Conservation (phyloP, 1,140 invertebrate genomes). For the Chymomyza costata region DNA sequence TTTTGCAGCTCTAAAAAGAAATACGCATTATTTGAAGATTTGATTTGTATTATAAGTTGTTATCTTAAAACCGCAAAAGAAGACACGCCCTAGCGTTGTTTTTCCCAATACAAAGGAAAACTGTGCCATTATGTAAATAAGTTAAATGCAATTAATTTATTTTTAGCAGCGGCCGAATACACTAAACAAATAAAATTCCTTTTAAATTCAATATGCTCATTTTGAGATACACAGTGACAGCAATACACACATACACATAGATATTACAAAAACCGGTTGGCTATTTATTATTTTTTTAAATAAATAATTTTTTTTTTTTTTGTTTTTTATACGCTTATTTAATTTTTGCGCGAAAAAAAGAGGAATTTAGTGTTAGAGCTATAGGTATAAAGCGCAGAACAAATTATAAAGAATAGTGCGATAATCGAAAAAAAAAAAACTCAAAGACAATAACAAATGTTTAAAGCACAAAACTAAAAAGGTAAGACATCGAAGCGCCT, state of each 20-base stretch:
- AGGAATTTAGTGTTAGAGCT: not conserved
- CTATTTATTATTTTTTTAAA: slow-evolving; percentile 30
- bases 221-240: slow-evolving; percentile 16
- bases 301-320: slow-evolving; percentile 29
- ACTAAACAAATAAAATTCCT: slow-evolving; percentile 4
- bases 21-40: too few relatives aligned
- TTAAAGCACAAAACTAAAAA: slow-evolving; percentile 17
- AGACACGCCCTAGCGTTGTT: not conserved
- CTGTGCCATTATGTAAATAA: slow-evolving; percentile 43
- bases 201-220: slow-evolving; percentile 20
- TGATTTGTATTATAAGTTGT: too few relatives aligned
- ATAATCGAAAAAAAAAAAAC: slow-evolving; percentile 33
- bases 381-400: not conserved
- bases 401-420: slow-evolving; percentile 29
- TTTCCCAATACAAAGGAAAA: slow-evolving; percentile 6
- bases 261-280: slow-evolving; percentile 50
- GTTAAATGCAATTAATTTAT: slow-evolving; percentile 36
- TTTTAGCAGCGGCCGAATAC: slow-evolving; percentile 20
- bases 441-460: slow-evolving; percentile 19
- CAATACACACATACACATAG: slow-evolving; percentile 13
- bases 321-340: too few relatives aligned
- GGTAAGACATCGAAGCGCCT: slow-evolving; percentile 46
- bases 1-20: too few relatives aligned
- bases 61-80: too few relatives aligned
- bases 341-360: slow-evolving; percentile 42